Base-by-base conservation (phyloP, 1,140 invertebrate species). In the Bombus pyrosoma region DNA sequence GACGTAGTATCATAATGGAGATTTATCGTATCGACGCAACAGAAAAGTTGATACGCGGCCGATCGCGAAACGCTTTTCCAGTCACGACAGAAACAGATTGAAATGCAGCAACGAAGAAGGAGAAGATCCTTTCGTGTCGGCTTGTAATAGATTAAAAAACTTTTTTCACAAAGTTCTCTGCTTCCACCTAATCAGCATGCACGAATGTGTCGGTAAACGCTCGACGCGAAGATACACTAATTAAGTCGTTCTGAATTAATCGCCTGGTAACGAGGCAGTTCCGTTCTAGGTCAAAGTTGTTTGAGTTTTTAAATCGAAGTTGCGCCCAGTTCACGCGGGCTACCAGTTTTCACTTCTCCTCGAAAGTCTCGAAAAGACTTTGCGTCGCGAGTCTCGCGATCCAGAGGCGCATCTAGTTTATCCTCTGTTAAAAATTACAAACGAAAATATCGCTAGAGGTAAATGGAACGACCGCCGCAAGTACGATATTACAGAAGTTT, bases 231-330 rank as follows among this genome's bases (percentile, higher is more conserved):
- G 86, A 69, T 89, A 87, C 66, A 72, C 82, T 85, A 81, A 87
- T 87, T 85, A 87, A 87, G 68, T 69, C 71, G 75, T 84, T 87
- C 87, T 41, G 76, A 81, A 87, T 88, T 87, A 89, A 85, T 87
- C 66, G 77, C 43, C 68, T 28, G n/a, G 86, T 76, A 85, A 88
- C 71, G 81, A 85, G 77, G 71, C 69, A 57, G 74, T 77, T 87
- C 66, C 77, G 77, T 85, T 89, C 77, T 81, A 25, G 81, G 87
- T 85, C 82, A 87, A 88, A 88, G 86, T 85, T 87, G 86, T 85
- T 87, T 59, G 86, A 87, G 71, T 81, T 87, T 89, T 87, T 87
- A 89, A 83, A 89, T 87, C 81, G 66, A 53, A 87, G 57, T 73
- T 82, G 43, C 53, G 37, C n/a, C 25, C 25, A 57, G 28, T 32